These are phyloP conservation scores for Darevskia mixta DNA, from an alignment of 2,797 vertebrate genomes.

Conservation along the genomic window DNA sequence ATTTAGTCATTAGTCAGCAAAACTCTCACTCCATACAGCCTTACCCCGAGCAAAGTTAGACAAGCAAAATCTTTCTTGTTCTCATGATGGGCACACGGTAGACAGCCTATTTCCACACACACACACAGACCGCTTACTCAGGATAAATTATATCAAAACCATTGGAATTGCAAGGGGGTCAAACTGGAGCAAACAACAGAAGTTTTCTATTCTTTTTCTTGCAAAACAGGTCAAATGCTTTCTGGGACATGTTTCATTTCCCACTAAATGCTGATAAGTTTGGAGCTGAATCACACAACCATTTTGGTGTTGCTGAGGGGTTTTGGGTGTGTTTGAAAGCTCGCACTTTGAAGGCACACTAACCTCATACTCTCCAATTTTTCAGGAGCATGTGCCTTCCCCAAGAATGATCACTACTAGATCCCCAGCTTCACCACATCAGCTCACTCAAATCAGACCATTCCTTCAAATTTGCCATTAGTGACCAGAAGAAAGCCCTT, in stretches of 20 bases:
- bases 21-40: conserved; percentile 59
- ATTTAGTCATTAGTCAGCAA: conserved; percentile 72
- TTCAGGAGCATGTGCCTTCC: neutral
- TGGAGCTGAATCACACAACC: neutral
- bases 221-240: conserved; percentile 29
- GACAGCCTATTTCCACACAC: neutral
- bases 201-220: conserved; percentile 26
- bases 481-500: neutral
- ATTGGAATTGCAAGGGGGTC: neutral
- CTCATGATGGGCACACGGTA: conserved; percentile 52
- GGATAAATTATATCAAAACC: conserved; percentile 38
- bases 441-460: neutral
- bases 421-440: too few species aligned
- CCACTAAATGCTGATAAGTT: conserved; percentile 3
- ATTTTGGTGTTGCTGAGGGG: neutral
- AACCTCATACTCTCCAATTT: neutral
- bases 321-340: neutral
- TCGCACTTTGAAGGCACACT: neutral
- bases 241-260: neutral
- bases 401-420: neutral
- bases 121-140: neutral
- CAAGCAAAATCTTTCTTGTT: conserved; percentile 59
- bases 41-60: conserved; percentile 56
- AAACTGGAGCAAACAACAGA: neutral
- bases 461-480: neutral